These are phyloP conservation scores for Sminthurides bifidus DNA, from an alignment of 1,140 invertebrate species.

Conservation along the genomic window DNA sequence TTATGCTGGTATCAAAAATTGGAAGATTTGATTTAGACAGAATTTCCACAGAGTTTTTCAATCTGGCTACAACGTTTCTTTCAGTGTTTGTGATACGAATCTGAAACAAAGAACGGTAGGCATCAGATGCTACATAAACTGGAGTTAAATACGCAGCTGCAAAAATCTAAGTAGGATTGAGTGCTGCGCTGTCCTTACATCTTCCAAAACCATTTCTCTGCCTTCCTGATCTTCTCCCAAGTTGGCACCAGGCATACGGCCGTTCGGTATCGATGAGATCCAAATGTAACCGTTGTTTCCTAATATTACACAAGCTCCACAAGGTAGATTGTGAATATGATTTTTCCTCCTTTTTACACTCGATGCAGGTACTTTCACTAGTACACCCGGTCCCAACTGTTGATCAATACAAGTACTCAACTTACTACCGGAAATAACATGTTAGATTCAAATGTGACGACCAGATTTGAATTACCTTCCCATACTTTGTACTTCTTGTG, in stretches of 20 bases:
- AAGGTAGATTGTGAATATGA: conserved; percentile 87
- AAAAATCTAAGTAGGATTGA: not conserved
- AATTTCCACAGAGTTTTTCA: conserved; percentile 79
- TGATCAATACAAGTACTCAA: conserved; percentile 9
- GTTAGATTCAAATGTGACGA: too few relatives aligned
- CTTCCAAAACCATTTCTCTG: conserved; percentile 65
- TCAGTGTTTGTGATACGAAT: conserved; percentile 51
- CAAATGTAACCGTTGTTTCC: conserved; percentile 96
- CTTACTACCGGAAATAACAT: not conserved
- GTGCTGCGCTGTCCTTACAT: conserved; percentile 35
- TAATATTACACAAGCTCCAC: conserved; percentile 80
- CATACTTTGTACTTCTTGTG: conserved; percentile 93
- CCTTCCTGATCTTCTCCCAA: conserved; percentile 55
- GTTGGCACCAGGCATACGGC: conserved; percentile 33
- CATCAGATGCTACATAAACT: not conserved
- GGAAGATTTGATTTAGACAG: conserved; percentile 74
- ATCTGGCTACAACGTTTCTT: conserved; percentile 67
- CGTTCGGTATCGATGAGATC: conserved; percentile 58
- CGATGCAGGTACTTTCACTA: conserved; percentile 85
- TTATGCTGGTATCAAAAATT: conserved; percentile 82
- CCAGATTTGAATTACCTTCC: conserved; percentile 67
- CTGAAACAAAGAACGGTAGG: conserved; percentile 41
- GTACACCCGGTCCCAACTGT: conserved; percentile 66
- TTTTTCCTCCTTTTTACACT: conserved; percentile 87
- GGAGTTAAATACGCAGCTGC: conserved; percentile 5